Base-by-base conservation (phyloP, 37 sponge, comb jelly and placozoan species). In the Crambe crambe region DNA sequence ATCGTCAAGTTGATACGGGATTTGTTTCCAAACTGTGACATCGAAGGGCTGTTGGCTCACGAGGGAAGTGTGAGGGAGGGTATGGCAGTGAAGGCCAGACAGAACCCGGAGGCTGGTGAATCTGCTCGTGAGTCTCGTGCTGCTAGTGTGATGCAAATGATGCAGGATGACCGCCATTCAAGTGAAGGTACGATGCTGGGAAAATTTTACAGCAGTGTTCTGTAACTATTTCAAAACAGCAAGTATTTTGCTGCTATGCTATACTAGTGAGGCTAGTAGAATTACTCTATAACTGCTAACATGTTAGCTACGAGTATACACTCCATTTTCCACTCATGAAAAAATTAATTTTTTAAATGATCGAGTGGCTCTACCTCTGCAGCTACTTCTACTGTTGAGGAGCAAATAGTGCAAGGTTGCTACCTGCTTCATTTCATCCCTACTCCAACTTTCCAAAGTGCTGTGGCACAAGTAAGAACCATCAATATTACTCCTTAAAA, bases 121-220 rank as follows among this genome's bases (percentile, higher is more conserved):
- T 86, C 83, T 1, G 63, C 76, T 20, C 51, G 87, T 10, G 91
- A 86, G 75, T 91, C 91, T 23, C 68, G 91, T 56, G 91, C 91
- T 37, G 79, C 78, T n/a, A 86, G 87, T 67, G 87, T 39, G 25
- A 70, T 91, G 83, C 64, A 68, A 68, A 75, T 42, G 43, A 68
- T 84, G 61, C 60, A 26, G 35, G 77, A 84, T 2, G 85, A 84
- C 61, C 5, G 22, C 36, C 37, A 58, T 20, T 25, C 61, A 57
- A 76, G 36, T 69, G 77, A 84, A 59, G 85, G 85, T 83, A 30
- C 20, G 65, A 47, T 47, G 6, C 6, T 15, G 51, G 51, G 51
- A 12, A 47, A 47, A 47, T 47, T 12, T 47, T 47, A n/a, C n/a
- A n/a, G n/a, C n/a, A n/a, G n/a, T n/a, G n/a, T n/a, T n/a, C n/a